Base-by-base conservation (phyloP, 1,140 invertebrate species). In the Holotrichia oblita region DNA sequence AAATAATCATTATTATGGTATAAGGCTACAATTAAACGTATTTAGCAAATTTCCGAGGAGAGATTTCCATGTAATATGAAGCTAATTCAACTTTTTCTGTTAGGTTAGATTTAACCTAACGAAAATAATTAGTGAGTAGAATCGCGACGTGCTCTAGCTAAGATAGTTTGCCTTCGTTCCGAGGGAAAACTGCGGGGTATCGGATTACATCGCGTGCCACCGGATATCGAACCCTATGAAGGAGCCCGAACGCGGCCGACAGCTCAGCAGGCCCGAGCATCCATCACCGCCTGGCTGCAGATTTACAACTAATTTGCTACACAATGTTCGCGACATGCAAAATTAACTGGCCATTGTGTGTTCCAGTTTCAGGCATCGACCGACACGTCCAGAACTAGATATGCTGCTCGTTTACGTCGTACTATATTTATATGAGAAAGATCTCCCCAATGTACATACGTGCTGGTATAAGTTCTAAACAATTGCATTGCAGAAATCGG, bases 281-380 rank as follows among this genome's bases (percentile, higher is more conserved):
- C 82, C 80, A 84, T 84, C 82, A 84, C 83, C 61, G 79, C 73
- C 27, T 34, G 61, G 22, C 61, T 81, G 79, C 80, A 81, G 82
- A 84, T 84, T 84, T 83, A 82, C 81, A 84, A 80, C 80, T 84
- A 83, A 84, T 84, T 84, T 82, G 80, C 78, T 81, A 80, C 81
- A 82, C 81, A 81, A 80, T 81, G 81, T 83, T 83, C 79, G 82
- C 79, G 82, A 82, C 82, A 83, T 83, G 82, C 82, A 80, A 81
- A 83, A 84, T 83, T 83, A 84, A 82, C 81, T 79, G 80, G 78
- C 79, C 81, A 82, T 83, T 82, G 81, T 82, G 79, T 80, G 79
- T 81, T 41, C 78, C 77, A 55, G 75, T 78, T 78, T 59, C 73
- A 3, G 22, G 8, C 61, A 34, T 34, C 22, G 22, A 34, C 20